Percentiles rank a stretch among this genome's conserved stretches.
Evolutionary conservation across 2,113 vertebrate species (phyloP).

Genomic region (Lepus americanus): DNA sequence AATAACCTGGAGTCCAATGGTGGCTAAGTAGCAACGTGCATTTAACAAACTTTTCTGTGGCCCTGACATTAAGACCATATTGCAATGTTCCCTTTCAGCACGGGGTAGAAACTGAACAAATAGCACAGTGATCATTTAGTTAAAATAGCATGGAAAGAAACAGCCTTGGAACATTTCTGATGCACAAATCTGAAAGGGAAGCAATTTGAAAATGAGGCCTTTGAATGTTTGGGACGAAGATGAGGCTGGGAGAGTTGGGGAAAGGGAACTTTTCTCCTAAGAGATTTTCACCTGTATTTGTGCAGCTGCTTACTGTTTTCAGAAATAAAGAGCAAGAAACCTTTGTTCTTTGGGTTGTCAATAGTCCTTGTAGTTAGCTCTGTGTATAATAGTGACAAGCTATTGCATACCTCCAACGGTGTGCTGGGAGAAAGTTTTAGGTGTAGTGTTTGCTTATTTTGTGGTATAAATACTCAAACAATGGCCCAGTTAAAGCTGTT

Average conservation of each 20-base stretch:
- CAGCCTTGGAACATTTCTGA: slow-evolving; percentile 42
- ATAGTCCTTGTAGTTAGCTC: neutral
- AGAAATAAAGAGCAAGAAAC: slow-evolving; percentile 53
- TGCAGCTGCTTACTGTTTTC: slow-evolving; percentile 57
- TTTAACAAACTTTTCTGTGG: neutral
- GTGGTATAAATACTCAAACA: neutral
- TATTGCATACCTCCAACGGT: neutral
- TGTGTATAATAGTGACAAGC: neutral
- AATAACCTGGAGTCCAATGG: neutral
- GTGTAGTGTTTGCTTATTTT: neutral
- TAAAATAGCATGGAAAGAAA: neutral
- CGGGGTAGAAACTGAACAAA: neutral
- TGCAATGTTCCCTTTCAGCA: neutral
- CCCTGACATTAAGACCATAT: neutral
- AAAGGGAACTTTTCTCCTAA: neutral
- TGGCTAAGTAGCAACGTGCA: neutral
- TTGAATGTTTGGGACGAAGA: rapidly evolving
- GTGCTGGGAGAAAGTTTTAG: neutral
- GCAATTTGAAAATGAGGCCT: neutral
- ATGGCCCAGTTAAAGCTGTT: neutral
- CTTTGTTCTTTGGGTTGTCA: neutral
- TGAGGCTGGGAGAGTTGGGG: too few species aligned
- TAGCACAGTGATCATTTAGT: neutral
- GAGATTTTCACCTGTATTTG: slow-evolving; percentile 59
- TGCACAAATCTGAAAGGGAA: neutral